Conservation (phyloP, 2,797 vertebrate species). For the Malacoraja senta region DNA sequence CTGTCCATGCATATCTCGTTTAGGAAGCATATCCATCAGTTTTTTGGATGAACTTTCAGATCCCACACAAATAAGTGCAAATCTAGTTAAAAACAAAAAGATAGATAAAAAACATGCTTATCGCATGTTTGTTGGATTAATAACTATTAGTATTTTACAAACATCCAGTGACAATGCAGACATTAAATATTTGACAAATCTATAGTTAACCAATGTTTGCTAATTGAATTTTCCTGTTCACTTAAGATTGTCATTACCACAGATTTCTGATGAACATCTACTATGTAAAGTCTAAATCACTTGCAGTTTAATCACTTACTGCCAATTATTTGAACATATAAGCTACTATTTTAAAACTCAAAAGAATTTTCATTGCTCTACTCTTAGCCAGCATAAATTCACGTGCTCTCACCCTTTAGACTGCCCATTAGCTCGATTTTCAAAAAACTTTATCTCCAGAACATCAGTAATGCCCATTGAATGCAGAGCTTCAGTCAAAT, state of each 20-base stretch:
- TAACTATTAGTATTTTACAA: not conserved
- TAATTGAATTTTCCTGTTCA: not conserved
- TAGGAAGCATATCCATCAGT: slow-evolving; percentile 88
- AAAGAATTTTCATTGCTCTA: not conserved
- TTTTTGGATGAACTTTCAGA: slow-evolving; percentile 94
- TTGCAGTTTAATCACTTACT: not conserved
- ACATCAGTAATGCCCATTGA: slow-evolving; percentile 91
- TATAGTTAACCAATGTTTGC: not conserved
- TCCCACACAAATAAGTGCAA: slow-evolving; percentile 92
- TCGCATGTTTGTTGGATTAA: not conserved
- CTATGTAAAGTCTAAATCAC: not conserved
- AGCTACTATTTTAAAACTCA: not conserved
- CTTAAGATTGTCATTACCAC: not conserved
- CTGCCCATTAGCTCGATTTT: slow-evolving; percentile 96
- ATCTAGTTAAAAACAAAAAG: slow-evolving; percentile 56
- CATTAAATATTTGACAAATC: not conserved
- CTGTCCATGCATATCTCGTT: slow-evolving; percentile 92
- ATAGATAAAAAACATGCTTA: not conserved
- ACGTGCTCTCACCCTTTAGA: slow-evolving; percentile 83
- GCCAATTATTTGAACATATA: not conserved
- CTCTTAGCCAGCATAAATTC: not conserved
- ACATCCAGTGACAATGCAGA: not conserved
- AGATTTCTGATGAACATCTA: not conserved
- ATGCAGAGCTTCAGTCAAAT: slow-evolving; percentile 91
- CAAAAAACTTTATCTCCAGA: slow-evolving; percentile 98